Percentiles rank a stretch among this genome's conserved stretches.
These are phyloP conservation scores for Melanchra persicariae DNA, from an alignment of 2,888 invertebrate genomes.

Conservation along the genomic window DNA sequence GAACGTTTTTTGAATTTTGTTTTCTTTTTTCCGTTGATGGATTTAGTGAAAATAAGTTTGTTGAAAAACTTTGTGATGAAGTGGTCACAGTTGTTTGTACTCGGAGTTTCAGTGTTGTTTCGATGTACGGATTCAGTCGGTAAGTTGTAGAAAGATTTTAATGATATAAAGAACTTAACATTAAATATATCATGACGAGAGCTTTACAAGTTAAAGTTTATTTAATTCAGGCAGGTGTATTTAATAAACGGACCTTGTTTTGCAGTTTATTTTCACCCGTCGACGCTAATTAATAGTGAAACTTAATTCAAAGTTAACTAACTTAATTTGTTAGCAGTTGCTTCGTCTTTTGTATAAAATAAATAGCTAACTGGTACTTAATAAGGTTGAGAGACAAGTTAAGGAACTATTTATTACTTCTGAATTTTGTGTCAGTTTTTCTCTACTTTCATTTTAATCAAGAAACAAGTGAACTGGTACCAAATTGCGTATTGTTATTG, in stretches of 20 bases:
- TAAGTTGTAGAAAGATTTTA: slow-evolving; percentile 72
- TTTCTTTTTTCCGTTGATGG: slow-evolving; percentile 19
- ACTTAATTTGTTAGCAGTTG: slow-evolving; percentile 53
- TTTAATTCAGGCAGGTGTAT: neutral
- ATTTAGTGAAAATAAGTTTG: slow-evolving; percentile 69
- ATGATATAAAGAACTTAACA: too few species aligned
- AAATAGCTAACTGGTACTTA: slow-evolving; percentile 33
- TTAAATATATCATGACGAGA: neutral
- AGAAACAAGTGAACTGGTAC: neutral
- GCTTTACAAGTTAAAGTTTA: neutral
- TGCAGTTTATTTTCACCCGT: slow-evolving; percentile 39
- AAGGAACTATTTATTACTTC: neutral
- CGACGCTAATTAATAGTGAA: slow-evolving; percentile 50
- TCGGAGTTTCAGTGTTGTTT: slow-evolving; percentile 87
- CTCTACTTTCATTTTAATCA: neutral
- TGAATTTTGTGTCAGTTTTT: neutral
- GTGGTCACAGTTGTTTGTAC: slow-evolving; percentile 79
- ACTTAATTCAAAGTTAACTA: slow-evolving; percentile 55
- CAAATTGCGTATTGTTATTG: too few species aligned
- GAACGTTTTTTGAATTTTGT: slow-evolving; percentile 59
- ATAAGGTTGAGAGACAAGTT: slow-evolving; percentile 22
- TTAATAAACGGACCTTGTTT: slow-evolving; percentile 27
- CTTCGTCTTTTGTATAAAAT: slow-evolving; percentile 36
- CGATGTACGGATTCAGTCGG: slow-evolving; percentile 86
- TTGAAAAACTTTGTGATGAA: slow-evolving; percentile 79